Evolutionary conservation across 2,888 invertebrate species (phyloP).

Genomic region (Troides aeacus): DNA sequence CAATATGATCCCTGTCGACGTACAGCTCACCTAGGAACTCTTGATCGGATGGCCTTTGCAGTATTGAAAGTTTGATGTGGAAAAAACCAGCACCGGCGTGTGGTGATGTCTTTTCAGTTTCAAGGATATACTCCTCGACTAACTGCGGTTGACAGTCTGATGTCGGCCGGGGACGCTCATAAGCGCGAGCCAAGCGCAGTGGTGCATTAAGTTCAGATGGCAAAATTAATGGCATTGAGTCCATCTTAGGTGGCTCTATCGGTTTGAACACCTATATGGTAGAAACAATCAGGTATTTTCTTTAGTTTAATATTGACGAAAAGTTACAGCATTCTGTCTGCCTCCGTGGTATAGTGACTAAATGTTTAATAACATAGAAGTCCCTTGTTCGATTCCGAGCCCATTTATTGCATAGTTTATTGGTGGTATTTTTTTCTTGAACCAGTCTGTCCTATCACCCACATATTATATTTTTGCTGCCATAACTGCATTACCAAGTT

Average conservation of each 20-base stretch:
- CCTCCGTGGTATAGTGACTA: too few relatives aligned
- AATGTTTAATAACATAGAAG: too few relatives aligned
- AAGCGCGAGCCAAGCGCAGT: slow-evolving; percentile 68
- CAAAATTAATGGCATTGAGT: slow-evolving; percentile 78
- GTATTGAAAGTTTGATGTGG: slow-evolving; percentile 92
- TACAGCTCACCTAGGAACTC: slow-evolving; percentile 94
- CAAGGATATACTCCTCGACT: slow-evolving; percentile 93
- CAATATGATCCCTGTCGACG: slow-evolving; percentile 90
- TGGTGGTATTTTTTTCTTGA: too few relatives aligned
- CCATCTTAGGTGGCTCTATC: slow-evolving; percentile 82
- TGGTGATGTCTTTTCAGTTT: slow-evolving; percentile 87
- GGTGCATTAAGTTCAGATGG: slow-evolving; percentile 73
- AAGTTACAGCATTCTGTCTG: too few relatives aligned
- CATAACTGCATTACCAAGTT: too few relatives aligned
- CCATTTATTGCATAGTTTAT: too few relatives aligned
- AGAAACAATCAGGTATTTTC: too few relatives aligned
- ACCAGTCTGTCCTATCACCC: too few relatives aligned
- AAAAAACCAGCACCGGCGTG: slow-evolving; percentile 84
- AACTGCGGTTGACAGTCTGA: slow-evolving; percentile 88
- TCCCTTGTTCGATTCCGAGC: too few relatives aligned
- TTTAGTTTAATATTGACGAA: too few relatives aligned
- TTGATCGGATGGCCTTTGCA: slow-evolving; percentile 92
- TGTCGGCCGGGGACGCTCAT: slow-evolving; percentile 82
- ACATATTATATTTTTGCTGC: too few relatives aligned
- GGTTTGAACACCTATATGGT: slow-evolving; percentile 78